A percentile compares a stretch with the other conserved stretches of the same genome.
Conservation (phyloP, 2,888 invertebrate species). For the Noctua pronuba region DNA sequence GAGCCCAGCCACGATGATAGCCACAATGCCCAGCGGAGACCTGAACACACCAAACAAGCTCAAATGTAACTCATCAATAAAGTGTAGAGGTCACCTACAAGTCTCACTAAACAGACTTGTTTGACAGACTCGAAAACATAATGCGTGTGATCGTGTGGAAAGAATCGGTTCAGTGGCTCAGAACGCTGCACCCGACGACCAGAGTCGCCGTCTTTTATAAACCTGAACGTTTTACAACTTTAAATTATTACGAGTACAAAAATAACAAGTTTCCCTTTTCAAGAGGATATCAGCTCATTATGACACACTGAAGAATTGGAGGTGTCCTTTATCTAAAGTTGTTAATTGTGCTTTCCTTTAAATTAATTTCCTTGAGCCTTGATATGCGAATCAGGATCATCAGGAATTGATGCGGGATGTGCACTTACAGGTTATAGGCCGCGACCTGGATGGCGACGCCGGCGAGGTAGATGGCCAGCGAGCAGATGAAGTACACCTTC, state of each 20-base stretch:
- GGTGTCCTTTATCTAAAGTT: not conserved
- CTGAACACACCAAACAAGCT: slow-evolving; percentile 76
- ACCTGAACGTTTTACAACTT: slow-evolving; percentile 22
- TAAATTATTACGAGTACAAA: slow-evolving; percentile 1
- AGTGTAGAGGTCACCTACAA: not conserved
- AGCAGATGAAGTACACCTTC: slow-evolving; percentile 95
- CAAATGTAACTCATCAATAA: slow-evolving; percentile 1
- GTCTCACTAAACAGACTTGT: slow-evolving; percentile 10
- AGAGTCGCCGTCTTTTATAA: slow-evolving; percentile 1
- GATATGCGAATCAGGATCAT: not conserved
- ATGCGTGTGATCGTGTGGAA: slow-evolving; percentile 49
- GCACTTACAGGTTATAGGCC: slow-evolving; percentile 92
- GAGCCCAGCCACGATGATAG: slow-evolving; percentile 82
- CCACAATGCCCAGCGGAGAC: slow-evolving; percentile 78
- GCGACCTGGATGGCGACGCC: slow-evolving; percentile 93
- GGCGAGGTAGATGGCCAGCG: slow-evolving; percentile 93
- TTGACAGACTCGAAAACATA: slow-evolving; percentile 28
- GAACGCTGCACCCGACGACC: slow-evolving; percentile 35
- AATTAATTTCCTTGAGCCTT: not conserved
- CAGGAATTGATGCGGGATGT: not conserved
- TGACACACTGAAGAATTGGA: not conserved
- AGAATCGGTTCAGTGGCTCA: slow-evolving; percentile 44
- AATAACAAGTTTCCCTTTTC: not conserved
- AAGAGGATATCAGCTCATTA: not conserved
- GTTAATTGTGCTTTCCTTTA: not conserved